These are phyloP conservation scores for Embiotoca jacksoni DNA, from an alignment of 2,113 vertebrate species.

Conservation along the genomic window DNA sequence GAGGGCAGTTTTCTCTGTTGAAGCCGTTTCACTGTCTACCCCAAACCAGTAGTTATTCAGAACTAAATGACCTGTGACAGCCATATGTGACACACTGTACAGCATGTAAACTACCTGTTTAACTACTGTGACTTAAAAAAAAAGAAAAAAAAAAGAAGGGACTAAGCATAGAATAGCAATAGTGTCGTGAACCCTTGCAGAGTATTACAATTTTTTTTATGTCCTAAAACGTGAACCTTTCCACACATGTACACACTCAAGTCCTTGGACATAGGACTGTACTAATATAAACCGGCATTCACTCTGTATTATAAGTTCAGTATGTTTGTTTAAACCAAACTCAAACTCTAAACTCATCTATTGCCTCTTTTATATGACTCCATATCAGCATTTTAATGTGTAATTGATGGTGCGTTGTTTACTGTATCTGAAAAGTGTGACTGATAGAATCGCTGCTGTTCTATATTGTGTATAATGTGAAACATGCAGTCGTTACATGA, in stretches of 20 bases:
- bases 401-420: background rate
- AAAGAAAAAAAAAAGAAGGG: background rate
- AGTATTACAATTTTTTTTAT: background rate
- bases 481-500: constrained; percentile 22
- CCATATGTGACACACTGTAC: background rate
- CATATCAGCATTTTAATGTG: constrained; percentile 10
- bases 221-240: too few relatives aligned
- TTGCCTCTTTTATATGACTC: constrained; percentile 22
- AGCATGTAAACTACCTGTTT: constrained; percentile 34
- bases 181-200: constrained; percentile 8
- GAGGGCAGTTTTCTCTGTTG: background rate
- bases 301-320: constrained; percentile 12
- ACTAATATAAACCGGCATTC: constrained; percentile 4
- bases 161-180: constrained; percentile 17
- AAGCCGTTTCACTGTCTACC: constrained; percentile 19
- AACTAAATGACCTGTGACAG: background rate
- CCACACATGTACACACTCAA: background rate
- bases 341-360: background rate
- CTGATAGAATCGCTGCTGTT: background rate
- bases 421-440: constrained; percentile 19
- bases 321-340: constrained; percentile 14
- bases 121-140: constrained; percentile 22
- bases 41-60: background rate
- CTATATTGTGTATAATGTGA: constrained; percentile 23
- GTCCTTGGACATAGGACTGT: constrained; percentile 37